Conservation (phyloP, 2,113 vertebrate genomes). For the Heteronetta atricapilla region DNA sequence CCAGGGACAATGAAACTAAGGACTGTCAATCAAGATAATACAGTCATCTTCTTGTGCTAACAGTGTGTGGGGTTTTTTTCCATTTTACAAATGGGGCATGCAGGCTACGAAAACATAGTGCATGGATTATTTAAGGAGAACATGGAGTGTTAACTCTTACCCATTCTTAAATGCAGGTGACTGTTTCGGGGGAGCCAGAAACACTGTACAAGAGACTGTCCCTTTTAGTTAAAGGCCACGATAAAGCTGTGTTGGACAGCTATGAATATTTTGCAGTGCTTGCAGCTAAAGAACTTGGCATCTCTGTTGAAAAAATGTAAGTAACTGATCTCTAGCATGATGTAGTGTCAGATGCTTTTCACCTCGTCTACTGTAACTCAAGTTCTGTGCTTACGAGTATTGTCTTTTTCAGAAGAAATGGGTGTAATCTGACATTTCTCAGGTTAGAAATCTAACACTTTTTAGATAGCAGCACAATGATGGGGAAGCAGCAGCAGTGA, state of each 20-base stretch:
- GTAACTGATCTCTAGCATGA: slow-evolving; percentile 49
- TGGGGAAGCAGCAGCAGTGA: neutral
- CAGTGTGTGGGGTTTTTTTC: neutral
- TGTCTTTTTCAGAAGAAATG: neutral
- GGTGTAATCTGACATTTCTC: neutral
- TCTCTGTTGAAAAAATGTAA: slow-evolving; percentile 89
- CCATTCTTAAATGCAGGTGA: slow-evolving; percentile 79
- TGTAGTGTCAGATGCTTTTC: neutral
- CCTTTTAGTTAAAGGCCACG: slow-evolving; percentile 91
- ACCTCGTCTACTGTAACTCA: neutral
- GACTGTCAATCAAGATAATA: neutral
- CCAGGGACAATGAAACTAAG: neutral
- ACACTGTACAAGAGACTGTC: slow-evolving; percentile 86
- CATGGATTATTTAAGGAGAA: neutral
- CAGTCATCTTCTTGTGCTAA: neutral
- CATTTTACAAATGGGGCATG: neutral
- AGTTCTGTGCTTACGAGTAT: neutral
- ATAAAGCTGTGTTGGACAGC: slow-evolving; percentile 91
- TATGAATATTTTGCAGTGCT: slow-evolving; percentile 92
- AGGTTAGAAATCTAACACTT: neutral
- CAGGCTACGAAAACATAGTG: neutral
- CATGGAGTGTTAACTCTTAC: neutral
- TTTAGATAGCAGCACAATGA: neutral
- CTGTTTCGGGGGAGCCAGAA: slow-evolving; percentile 88
- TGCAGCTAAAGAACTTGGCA: slow-evolving; percentile 90